Evolutionary conservation across 2,888 invertebrate species (phyloP).

Genomic region (Ophion ventricosus): DNA sequence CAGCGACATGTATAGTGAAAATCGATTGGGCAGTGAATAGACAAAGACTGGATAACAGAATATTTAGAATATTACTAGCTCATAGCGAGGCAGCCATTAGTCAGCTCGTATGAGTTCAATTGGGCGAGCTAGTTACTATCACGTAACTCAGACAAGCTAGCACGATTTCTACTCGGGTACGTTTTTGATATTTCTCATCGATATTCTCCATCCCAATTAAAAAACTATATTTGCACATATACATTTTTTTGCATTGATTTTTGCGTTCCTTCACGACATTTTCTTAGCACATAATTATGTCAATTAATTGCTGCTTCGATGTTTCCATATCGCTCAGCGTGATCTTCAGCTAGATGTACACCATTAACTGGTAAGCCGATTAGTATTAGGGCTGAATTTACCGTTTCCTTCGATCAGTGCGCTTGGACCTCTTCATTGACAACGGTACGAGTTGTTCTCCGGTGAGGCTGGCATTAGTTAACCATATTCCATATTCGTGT

Average conservation of each 20-base stretch:
- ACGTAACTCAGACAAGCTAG: too few relatives aligned
- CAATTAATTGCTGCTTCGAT: conserved; percentile 2
- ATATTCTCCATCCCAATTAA: too few relatives aligned
- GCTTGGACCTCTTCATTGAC: conserved; percentile 30
- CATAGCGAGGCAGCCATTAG: too few relatives aligned
- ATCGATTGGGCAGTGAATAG: too few relatives aligned
- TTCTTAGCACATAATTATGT: not conserved
- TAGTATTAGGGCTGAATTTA: conserved; percentile 28
- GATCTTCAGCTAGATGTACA: conserved; percentile 25
- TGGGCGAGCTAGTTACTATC: too few relatives aligned
- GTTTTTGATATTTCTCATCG: too few relatives aligned
- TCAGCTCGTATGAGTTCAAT: too few relatives aligned
- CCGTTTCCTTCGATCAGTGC: conserved; percentile 17
- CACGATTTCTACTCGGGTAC: too few relatives aligned
- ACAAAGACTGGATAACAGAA: too few relatives aligned
- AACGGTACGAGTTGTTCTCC: conserved; percentile 24
- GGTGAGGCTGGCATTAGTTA: not conserved
- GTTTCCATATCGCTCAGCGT: not conserved
- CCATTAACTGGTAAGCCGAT: conserved; percentile 34
- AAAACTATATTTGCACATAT: not conserved
- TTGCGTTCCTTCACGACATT: not conserved
- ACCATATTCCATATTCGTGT: too few relatives aligned
- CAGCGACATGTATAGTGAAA: too few relatives aligned
- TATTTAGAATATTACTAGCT: too few relatives aligned
- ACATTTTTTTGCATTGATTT: not conserved